Percentiles rank a stretch among this genome's conserved stretches.
Conservation (phyloP, 2,113 vertebrate genomes). For the Bufo bufo region DNA sequence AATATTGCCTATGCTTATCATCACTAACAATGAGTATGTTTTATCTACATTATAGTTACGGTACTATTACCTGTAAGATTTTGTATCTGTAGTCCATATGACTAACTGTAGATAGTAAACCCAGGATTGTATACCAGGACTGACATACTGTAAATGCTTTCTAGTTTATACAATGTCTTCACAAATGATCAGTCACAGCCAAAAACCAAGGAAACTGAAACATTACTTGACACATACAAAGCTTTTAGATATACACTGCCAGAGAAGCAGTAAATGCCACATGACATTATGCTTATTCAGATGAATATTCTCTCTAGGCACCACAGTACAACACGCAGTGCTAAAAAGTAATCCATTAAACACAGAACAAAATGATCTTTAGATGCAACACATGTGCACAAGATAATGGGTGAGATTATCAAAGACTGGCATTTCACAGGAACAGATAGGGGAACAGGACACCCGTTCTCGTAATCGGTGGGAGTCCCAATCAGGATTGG, state of each 20-base stretch:
- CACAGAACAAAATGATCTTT: background rate
- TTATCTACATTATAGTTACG: too few species aligned
- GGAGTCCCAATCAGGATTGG: too few species aligned
- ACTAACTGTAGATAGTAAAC: background rate
- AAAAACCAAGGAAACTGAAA: constrained; percentile 57
- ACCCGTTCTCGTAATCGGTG: too few species aligned
- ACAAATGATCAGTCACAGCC: constrained; percentile 37
- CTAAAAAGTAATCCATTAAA: constrained; percentile 24
- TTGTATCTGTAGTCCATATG: background rate
- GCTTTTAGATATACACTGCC: constrained; percentile 49
- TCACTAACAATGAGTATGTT: too few species aligned
- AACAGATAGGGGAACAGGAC: too few species aligned
- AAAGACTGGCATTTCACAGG: too few species aligned
- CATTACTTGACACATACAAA: constrained; percentile 24
- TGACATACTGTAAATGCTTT: constrained; percentile 32
- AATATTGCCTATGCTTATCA: too few species aligned
- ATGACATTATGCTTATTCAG: constrained; percentile 49
- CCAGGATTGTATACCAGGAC: background rate
- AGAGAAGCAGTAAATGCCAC: constrained; percentile 39
- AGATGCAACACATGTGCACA: background rate
- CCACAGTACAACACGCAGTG: constrained; percentile 9
- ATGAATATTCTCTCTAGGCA: constrained; percentile 42
- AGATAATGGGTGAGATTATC: background rate
- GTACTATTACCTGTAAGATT: too few species aligned
- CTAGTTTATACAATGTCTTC: constrained; percentile 19